Conservation (phyloP, 2,797 vertebrate genomes). For the Percopsis omiscomaycus region DNA sequence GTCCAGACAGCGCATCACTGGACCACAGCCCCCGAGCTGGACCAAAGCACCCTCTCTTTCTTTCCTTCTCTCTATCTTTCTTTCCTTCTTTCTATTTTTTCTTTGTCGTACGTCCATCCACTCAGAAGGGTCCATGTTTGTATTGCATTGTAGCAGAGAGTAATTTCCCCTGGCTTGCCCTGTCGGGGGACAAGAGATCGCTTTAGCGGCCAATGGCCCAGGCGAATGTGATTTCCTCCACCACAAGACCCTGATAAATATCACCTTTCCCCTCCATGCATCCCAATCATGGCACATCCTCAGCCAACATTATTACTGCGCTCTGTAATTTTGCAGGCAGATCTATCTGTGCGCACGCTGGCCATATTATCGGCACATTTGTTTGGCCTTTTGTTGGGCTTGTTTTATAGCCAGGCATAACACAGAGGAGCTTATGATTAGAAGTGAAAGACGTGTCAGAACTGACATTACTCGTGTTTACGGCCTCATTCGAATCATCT, state of each 20-base stretch:
- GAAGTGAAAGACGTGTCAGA: conserved; percentile 13
- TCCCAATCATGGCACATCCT: conserved; percentile 26
- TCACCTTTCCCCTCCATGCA: conserved; percentile 22
- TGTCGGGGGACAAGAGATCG: conserved; percentile 54
- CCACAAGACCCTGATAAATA: conserved; percentile 38
- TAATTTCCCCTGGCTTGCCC: conserved; percentile 66
- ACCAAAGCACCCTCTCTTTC: background rate
- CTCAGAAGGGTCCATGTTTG: conserved; percentile 1
- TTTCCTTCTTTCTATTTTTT: conserved; percentile 9
- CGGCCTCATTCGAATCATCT: conserved; percentile 10
- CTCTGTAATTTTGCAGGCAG: no score
- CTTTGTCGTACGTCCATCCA: conserved; percentile 6
- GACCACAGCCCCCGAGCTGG: background rate
- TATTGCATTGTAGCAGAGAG: conserved; percentile 36
- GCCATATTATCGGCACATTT: no score
- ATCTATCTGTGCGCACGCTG: no score
- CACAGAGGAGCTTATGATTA: conserved; percentile 19
- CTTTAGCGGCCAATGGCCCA: conserved; percentile 37
- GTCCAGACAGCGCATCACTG: conserved; percentile 13
- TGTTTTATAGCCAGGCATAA: background rate
- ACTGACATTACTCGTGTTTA: background rate
- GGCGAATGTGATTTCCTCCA: conserved; percentile 64
- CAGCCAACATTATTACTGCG: no score
- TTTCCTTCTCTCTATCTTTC: background rate
- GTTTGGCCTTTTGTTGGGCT: no score